Evolutionary conservation across 1,140 invertebrate genomes (phyloP), one percentile per base, ranked within the genome.

Genomic region (Drosophila punjabiensis): DNA sequence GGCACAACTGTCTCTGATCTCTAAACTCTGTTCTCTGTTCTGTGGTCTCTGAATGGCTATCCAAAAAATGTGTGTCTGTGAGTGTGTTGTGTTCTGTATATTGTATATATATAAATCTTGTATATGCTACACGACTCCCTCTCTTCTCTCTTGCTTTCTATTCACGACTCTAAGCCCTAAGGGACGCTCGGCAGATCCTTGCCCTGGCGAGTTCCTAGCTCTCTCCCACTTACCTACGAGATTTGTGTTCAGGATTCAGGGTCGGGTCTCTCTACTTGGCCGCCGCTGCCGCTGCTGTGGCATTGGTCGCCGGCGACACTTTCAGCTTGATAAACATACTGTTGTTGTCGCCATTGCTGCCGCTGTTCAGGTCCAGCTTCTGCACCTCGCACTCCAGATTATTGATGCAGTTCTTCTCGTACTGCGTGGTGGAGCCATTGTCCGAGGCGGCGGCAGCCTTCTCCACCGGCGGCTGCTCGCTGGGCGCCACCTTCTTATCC

Each of bases 361-460:
- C 79, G 53, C 73, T 92, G 71, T 93, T 93, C 47, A 93, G 67
- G 65, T 93, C 92, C 30, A 93, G 73, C 63, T 93, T 93, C 65
- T 93, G 89, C 66, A 93, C 90, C 62, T 92, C 92, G 45, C 79
- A 84, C 60, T 93, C 92, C 24, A 93, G 77, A 80, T 92, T 92
- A 56, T 91, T 88, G 58, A 93, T 92, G 70, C 92, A 93, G 59
- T 93, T 93, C 77, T 92, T 93, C 70, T 93, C 92, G 55, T 92
- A 90, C 53, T 90, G 85, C 24, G 82, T 81, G 59, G 82, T 76
- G 59, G 77, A 82, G 45, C 69, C 78, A 50, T 87, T 84, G 32
- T 81, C 85, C 30, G 76, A 50, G 33, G 43, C 68, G 20, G 61
- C 41, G 41, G 50, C 65, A 13, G 63, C 58, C 18, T 76, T 68